phyloP scores from a whole-genome alignment of 1,140 invertebrate genomes.

The Tribolium castaneum region DNA sequence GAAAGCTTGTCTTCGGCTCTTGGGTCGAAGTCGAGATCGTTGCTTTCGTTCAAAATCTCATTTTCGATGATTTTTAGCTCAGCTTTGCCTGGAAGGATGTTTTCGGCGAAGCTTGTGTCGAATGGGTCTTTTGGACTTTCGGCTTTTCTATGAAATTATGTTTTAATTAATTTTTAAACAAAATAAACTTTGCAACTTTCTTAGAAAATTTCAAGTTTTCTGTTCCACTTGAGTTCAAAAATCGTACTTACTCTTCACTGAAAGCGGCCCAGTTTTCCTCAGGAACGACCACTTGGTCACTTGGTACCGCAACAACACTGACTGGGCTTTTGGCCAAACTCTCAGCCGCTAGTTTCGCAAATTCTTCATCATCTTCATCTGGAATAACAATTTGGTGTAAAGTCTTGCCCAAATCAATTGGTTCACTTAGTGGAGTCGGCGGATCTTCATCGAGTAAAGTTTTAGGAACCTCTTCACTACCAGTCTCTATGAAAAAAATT shows the following conservation, averaged over 20 bases:
- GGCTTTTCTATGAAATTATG: not conserved
- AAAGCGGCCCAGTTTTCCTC: slow-evolving; percentile 72
- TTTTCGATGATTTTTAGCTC: slow-evolving; percentile 74
- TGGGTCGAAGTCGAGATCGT: slow-evolving; percentile 78
- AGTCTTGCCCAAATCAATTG: slow-evolving; percentile 73
- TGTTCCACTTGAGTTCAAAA: too few species aligned
- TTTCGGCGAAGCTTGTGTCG: slow-evolving; percentile 85
- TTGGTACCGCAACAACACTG: slow-evolving; percentile 55
- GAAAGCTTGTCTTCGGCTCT: slow-evolving; percentile 70
- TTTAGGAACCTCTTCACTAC: slow-evolving; percentile 46
- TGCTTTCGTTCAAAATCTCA: slow-evolving; percentile 71
- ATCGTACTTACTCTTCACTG: slow-evolving; percentile 62
- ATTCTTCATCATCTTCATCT: slow-evolving; percentile 77
- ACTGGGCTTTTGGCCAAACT: slow-evolving; percentile 71
- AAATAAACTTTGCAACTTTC: too few species aligned
- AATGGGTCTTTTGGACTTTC: slow-evolving; percentile 73
- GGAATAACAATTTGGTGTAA: slow-evolving; percentile 63
- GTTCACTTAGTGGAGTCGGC: slow-evolving; percentile 72
- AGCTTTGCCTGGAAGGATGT: slow-evolving; percentile 76
- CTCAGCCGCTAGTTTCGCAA: slow-evolving; percentile 78
- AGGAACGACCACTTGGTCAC: slow-evolving; percentile 59
- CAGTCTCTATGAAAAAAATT: slow-evolving; percentile 30
- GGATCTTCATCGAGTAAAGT: slow-evolving; percentile 79
- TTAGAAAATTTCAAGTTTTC: not conserved
- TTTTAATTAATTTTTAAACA: too few species aligned